Evolutionary conservation across 2,797 vertebrate species (phyloP).

Genomic region (Scomberomorus guttatus): DNA sequence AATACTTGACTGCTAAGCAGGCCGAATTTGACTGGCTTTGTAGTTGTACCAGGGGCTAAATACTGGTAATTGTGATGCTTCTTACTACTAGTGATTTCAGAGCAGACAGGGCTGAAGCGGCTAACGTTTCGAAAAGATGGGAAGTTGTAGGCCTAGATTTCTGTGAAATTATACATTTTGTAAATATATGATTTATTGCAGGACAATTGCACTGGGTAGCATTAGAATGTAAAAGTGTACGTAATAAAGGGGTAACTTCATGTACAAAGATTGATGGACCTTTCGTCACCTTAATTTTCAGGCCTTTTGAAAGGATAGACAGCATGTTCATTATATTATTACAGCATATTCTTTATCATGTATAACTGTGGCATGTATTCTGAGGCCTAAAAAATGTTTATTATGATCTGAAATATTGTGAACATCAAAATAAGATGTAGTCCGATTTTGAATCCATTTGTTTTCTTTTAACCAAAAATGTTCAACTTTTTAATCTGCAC

Average conservation of each 20-base stretch:
- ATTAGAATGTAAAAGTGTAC: background rate
- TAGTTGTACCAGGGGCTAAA: slow-evolving; percentile 17
- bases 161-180: background rate
- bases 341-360: background rate
- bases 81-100: slow-evolving; percentile 12
- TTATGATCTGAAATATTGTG: background rate
- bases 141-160: slow-evolving; percentile 7
- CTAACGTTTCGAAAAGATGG: slow-evolving; percentile 5
- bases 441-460: background rate
- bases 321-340: background rate
- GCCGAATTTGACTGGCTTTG: background rate
- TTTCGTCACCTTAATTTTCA: background rate
- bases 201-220: background rate
- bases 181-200: background rate
- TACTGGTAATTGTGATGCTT: slow-evolving; percentile 21
- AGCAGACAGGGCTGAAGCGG: background rate
- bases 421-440: background rate
- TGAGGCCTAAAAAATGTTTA: background rate
- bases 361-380: background rate
- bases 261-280: background rate
- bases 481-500: background rate
- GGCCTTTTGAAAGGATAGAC: background rate
- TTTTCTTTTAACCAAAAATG: background rate
- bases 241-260: background rate
- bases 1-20: slow-evolving; percentile 1